Base-by-base conservation (phyloP, 92 coral and sea anemone genomes). In the Epizoanthus scotinus region DNA sequence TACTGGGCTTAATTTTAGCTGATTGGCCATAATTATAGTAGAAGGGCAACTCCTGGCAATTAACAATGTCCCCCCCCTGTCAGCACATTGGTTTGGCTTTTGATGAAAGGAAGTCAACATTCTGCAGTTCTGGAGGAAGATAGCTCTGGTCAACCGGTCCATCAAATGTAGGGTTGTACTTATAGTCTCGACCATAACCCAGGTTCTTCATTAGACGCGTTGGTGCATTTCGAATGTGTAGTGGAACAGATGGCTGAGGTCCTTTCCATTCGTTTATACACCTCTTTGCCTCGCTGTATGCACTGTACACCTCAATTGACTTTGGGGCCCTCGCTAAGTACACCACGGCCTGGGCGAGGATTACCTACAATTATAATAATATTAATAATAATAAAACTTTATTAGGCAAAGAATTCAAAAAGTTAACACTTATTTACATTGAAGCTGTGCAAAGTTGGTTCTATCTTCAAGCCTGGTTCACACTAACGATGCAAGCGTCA, bases 171-270 rank as follows among this genome's bases (percentile, higher is more conserved):
- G 99, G 99, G 71, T 96, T 96, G 71, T 96, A 96, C 68, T 91
- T 96, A 83, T 96, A 96, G 8, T 92, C 99, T 62, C 90, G 90
- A 8, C 96, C 91, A 78, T 93, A 96, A 21, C 99, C 99, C 29
- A 96, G 86, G 53, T 82, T 81, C 70, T 86, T 94, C 96, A 96
- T 91, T 22, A 96, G 89, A 82, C 86, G 87, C 5, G 99, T 96
- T 20, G 99, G 98, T 5, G 99, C 99, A 84, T 96, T 96, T 27
- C 99, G 89, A 50, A 96, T 89, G 81, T 96, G 99, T 22, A 93
- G 78, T 3, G 99, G 99, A 2, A 93, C 98, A 38, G 98, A 78
- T 50, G 99, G 99, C 60, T 93, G 95, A 24, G 96, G 90, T 26
- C 99, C 99, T 50, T 96, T 91, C 92, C 94, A 93, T 25, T 85